Base-by-base conservation (phyloP, 2,888 invertebrate genomes). In the Noctua janthe region DNA sequence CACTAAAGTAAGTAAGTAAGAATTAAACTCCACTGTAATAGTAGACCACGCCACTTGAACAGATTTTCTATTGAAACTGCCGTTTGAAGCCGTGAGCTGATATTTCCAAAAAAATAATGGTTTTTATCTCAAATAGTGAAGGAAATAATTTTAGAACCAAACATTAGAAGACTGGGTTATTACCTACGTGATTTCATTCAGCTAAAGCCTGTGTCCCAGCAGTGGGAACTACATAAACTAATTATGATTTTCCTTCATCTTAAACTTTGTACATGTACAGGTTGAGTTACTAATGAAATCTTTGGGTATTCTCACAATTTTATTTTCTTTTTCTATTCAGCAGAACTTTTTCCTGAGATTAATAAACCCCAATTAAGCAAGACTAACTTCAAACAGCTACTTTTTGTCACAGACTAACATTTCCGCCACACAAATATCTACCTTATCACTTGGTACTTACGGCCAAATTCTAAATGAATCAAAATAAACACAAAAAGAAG, bases 291-390 rank as follows among this genome's bases (percentile, higher is more conserved):
- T 39, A 20, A 66, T 20, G 29, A 64, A 64, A 17, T 11, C 17
- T 64, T 35, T 64, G 17, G 2, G 15, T 29, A 71, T 23, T 35
- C 54, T 29, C 70, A 29, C n/a, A 71, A 6, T 49, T 35, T 71
- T 35, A 13, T 23, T 23, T 71, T 39, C 7, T 47, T 54, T 54
- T 35, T 66, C 15, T 43, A 35, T 54, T 35, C 17, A 49, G 15
- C 35, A 49, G 17, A 69, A 39, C 13, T 69, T 62, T n/a, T 54
- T n/a, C 20, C 20, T n/a, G 17, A 11, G 43, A 56, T 71, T 67
- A 29, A 77, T 77, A 29, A 72, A 80, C 43, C 23, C n/a, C 35
- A 84, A 79, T 70, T 74, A 70, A 79, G 35, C 23, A 62, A 64
- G 64, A n/a, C 64, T 59, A 49, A 78, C 56, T 67, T 71, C 6